Evolutionary conservation across 2,888 invertebrate genomes (phyloP).

Genomic region (Crossocerus cetratus): DNA sequence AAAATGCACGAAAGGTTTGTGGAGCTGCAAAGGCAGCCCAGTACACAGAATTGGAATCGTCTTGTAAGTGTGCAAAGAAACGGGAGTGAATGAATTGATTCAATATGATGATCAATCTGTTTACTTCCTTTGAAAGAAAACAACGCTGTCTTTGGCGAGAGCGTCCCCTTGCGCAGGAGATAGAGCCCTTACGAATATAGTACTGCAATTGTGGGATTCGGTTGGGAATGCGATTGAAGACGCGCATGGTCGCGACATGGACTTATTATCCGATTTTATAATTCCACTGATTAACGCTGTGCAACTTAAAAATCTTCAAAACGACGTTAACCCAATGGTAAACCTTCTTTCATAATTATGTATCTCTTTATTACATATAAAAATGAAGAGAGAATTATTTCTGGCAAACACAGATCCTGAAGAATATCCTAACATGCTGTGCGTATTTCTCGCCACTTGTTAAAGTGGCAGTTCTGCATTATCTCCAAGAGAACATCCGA

Average conservation of each 20-base stretch:
- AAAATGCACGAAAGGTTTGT: constrained; percentile 25
- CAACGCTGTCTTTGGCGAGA: constrained; percentile 12
- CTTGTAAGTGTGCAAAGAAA: constrained; percentile 56
- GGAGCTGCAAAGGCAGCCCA: constrained; percentile 55
- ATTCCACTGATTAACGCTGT: constrained; percentile 52
- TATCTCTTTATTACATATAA: too few relatives aligned
- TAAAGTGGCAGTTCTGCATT: constrained; percentile 51
- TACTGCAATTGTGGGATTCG: constrained; percentile 62
- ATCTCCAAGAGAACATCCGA: constrained; percentile 51
- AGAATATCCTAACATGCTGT: constrained; percentile 20
- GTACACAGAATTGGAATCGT: constrained; percentile 59
- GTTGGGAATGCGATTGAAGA: constrained; percentile 55
- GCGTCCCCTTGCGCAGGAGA: constrained; percentile 31
- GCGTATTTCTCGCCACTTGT: constrained; percentile 42
- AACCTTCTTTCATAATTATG: not conserved
- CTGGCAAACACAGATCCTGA: constrained; percentile 56
- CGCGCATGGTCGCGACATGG: constrained; percentile 55
- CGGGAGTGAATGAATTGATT: not conserved
- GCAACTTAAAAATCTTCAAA: constrained; percentile 36
- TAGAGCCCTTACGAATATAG: constrained; percentile 34
- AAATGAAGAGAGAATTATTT: not conserved
- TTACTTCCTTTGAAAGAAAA: constrained; percentile 13
- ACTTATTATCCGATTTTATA: constrained; percentile 59
- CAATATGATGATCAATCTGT: not conserved
- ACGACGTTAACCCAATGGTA: constrained; percentile 51